Evolutionary conservation across 2,113 vertebrate species (phyloP).

Genomic region (Leptosomus discolor): DNA sequence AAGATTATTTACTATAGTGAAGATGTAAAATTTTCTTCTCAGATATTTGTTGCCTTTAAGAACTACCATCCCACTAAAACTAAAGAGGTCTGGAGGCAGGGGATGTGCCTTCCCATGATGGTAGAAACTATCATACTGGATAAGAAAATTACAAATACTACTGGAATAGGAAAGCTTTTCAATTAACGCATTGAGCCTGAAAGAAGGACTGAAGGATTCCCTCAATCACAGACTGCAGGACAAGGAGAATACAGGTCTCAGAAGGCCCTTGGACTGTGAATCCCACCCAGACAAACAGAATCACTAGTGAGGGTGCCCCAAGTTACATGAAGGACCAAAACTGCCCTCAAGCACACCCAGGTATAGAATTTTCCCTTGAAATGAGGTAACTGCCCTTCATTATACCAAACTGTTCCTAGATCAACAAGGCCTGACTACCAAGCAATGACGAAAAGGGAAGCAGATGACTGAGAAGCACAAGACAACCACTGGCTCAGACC

Average conservation of each 20-base stretch:
- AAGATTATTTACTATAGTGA: background rate
- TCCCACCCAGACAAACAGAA: background rate
- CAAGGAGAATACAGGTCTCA: background rate
- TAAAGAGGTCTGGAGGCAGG: background rate
- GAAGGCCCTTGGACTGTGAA: background rate
- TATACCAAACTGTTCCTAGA: background rate
- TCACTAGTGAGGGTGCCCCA: background rate
- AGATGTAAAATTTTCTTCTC: background rate
- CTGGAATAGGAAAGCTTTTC: background rate
- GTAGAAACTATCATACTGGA: background rate
- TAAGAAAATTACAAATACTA: background rate
- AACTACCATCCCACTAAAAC: background rate
- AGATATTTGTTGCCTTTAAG: background rate
- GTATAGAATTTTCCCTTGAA: background rate
- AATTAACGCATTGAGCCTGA: background rate
- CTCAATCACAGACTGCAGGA: background rate
- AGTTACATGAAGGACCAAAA: background rate
- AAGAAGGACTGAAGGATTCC: background rate
- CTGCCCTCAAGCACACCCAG: background rate
- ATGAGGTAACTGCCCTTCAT: background rate
- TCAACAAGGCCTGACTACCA: background rate
- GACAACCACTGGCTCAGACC: fast-evolving
- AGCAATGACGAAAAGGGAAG: background rate
- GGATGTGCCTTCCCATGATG: background rate
- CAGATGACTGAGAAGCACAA: background rate